These are phyloP conservation scores for Acronicta leporina DNA, from an alignment of 2,888 invertebrate genomes.

Conservation along the genomic window DNA sequence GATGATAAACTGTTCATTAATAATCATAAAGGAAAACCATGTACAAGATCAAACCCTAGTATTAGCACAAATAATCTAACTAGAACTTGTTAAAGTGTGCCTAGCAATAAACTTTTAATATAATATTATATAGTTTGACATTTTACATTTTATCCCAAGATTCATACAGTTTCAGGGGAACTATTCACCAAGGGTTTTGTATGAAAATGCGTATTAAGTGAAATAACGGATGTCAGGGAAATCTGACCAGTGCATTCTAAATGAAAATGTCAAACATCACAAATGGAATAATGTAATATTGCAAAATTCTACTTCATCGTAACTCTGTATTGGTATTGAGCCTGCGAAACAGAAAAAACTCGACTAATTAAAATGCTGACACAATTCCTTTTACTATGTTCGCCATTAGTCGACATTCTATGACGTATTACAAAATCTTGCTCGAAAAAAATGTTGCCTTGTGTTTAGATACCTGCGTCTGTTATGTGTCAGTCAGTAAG, in stretches of 20 bases:
- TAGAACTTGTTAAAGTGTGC: too few relatives aligned
- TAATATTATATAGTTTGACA: neutral
- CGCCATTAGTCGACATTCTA: constrained; percentile 46
- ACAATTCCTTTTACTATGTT: constrained; percentile 61
- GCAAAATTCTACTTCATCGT: constrained; percentile 28
- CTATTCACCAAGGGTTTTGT: too few relatives aligned
- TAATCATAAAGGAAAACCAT: neutral
- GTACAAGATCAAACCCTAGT: too few relatives aligned
- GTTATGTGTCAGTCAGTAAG: constrained; percentile 1
- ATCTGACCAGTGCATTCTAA: neutral
- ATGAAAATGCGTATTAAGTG: too few relatives aligned
- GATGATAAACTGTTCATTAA: neutral
- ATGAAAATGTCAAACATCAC: neutral
- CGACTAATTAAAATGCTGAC: constrained; percentile 65
- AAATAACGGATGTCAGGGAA: too few relatives aligned
- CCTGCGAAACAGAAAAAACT: constrained; percentile 54
- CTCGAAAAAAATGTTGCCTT: constrained; percentile 41
- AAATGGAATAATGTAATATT: constrained; percentile 31
- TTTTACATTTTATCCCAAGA: too few relatives aligned
- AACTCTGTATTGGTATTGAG: constrained; percentile 34
- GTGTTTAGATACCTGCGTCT: constrained; percentile 8
- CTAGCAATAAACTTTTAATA: too few relatives aligned
- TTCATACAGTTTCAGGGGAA: too few relatives aligned
- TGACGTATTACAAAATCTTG: constrained; percentile 54
- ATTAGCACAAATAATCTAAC: too few relatives aligned